A percentile compares a stretch with the other conserved stretches of the same genome.
These are phyloP conservation scores for Lycodopsis pacificus DNA, from an alignment of 2,797 vertebrate species.

Conservation along the genomic window DNA sequence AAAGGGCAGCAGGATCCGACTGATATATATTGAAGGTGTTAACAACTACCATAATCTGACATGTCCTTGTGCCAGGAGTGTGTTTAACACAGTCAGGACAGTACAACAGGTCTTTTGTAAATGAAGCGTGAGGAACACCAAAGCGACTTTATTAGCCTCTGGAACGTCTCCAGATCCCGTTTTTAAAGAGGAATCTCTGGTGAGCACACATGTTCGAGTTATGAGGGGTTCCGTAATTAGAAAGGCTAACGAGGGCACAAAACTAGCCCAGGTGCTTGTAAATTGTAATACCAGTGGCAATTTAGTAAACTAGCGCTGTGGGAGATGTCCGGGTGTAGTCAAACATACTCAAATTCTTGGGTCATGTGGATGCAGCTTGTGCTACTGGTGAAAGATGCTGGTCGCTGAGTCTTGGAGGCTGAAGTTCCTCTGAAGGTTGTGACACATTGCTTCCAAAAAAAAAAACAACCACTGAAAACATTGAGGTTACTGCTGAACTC, in stretches of 20 bases:
- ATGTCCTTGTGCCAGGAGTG: conserved; percentile 12
- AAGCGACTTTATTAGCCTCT: conserved; percentile 81
- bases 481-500: not conserved
- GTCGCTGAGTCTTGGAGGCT: not conserved
- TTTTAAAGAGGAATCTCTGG: conserved; percentile 70
- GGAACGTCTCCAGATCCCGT: conserved; percentile 79
- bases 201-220: conserved; percentile 30
- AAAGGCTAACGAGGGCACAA: conserved; percentile 10
- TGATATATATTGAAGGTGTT: not conserved
- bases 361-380: not conserved
- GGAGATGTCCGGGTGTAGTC: not conserved
- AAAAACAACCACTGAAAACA: not conserved
- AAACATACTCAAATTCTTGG: not conserved
- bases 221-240: conserved; percentile 24
- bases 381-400: not conserved
- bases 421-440: not conserved
- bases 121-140: conserved; percentile 86
- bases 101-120: conserved; percentile 67
- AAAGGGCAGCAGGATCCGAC: not conserved
- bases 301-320: conserved; percentile 17
- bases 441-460: not conserved
- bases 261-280: conserved; percentile 1
- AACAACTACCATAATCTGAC: conserved; percentile 8
- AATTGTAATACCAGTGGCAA: conserved; percentile 15
- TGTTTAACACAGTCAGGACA: conserved; percentile 23